These are phyloP conservation scores for Notothenia coriiceps DNA, from an alignment of 2,113 vertebrate genomes.

Conservation along the genomic window DNA sequence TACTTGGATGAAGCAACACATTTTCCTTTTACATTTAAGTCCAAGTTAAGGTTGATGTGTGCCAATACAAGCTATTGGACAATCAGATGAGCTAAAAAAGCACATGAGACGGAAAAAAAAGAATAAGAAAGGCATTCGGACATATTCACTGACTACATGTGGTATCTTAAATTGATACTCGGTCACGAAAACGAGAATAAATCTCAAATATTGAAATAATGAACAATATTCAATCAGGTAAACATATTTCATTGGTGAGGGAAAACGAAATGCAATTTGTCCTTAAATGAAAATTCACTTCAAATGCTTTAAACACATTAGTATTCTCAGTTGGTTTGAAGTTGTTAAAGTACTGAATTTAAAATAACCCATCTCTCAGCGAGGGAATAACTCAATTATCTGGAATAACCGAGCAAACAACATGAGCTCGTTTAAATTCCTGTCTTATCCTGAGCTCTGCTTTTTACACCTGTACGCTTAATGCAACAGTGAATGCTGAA, in stretches of 20 bases:
- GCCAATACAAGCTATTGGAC: background rate
- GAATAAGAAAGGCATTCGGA: too few relatives aligned
- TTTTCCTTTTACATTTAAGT: background rate
- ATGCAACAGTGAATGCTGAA: too few relatives aligned
- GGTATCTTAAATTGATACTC: too few relatives aligned
- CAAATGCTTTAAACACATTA: background rate
- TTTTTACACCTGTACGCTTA: too few relatives aligned
- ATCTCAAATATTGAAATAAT: too few relatives aligned
- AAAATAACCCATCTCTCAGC: background rate
- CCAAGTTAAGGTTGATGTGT: background rate
- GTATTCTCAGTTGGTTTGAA: background rate
- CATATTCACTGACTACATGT: too few relatives aligned
- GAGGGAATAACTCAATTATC: conserved; percentile 31
- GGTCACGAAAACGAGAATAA: too few relatives aligned
- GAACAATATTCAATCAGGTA: too few relatives aligned
- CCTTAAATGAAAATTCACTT: background rate
- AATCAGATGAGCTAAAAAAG: background rate
- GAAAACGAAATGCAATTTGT: too few relatives aligned
- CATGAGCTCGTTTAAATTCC: conserved; percentile 30
- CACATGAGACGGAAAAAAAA: too few relatives aligned
- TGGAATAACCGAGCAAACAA: conserved; percentile 30
- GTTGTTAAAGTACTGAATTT: background rate
- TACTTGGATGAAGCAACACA: background rate
- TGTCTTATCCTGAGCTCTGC: too few relatives aligned
- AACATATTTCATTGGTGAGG: too few relatives aligned